phyloP scores from a whole-genome alignment of 2,888 invertebrate species.

The Mythimna impura region DNA sequence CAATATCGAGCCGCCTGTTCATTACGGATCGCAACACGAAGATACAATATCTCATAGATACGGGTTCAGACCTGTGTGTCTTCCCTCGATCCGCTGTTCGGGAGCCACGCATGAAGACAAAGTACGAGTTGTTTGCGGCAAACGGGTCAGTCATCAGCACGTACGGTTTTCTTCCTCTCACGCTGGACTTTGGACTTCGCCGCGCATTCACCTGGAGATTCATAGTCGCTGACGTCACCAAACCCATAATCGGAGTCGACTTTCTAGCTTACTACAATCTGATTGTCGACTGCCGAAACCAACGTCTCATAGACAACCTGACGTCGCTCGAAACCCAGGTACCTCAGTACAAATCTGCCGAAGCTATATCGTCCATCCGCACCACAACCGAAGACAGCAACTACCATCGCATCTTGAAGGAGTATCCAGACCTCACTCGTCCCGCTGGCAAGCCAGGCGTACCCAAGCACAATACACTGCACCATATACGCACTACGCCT shows the following conservation, averaged over 20 bases:
- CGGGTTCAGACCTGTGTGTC: slow-evolving; percentile 33
- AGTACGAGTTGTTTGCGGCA: slow-evolving; percentile 36
- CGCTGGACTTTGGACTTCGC: neutral
- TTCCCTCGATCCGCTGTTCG: slow-evolving; percentile 28
- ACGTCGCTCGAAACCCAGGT: slow-evolving; percentile 5
- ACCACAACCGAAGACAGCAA: slow-evolving; percentile 30
- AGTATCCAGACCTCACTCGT: slow-evolving; percentile 33
- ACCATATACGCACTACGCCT: slow-evolving; percentile 37
- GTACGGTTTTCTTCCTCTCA: neutral
- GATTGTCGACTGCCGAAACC: slow-evolving; percentile 9
- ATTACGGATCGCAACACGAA: slow-evolving; percentile 29
- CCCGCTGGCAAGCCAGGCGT: slow-evolving; percentile 43
- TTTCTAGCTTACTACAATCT: slow-evolving; percentile 12
- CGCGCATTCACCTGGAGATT: neutral
- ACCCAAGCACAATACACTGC: slow-evolving; percentile 43
- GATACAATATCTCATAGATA: slow-evolving; percentile 31
- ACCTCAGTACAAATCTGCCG: slow-evolving; percentile 1
- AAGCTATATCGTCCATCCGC: slow-evolving; percentile 41
- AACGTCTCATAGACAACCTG: slow-evolving; percentile 17
- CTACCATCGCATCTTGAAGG: slow-evolving; percentile 10
- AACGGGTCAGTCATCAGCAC: slow-evolving; percentile 31
- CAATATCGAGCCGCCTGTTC: slow-evolving; percentile 31
- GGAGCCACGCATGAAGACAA: slow-evolving; percentile 15
- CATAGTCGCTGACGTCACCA: neutral
- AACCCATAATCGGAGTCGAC: neutral